Conservation (phyloP, 1,140 invertebrate species). For the Phortica variegata region DNA sequence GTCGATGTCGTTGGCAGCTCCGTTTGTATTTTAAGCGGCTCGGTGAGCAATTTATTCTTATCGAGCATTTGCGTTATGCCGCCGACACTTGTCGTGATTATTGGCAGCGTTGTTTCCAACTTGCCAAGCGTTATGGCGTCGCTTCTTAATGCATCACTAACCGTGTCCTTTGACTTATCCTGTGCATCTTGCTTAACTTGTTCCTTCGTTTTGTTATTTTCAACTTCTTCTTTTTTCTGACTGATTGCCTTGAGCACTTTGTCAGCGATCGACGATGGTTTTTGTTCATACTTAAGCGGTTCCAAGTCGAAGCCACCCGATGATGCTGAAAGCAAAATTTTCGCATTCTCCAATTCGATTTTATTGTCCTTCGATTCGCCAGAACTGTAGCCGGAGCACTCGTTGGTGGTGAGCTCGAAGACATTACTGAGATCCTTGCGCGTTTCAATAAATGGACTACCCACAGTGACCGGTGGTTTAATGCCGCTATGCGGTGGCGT, state of each 20-base stretch:
- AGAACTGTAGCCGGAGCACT: conserved; percentile 52
- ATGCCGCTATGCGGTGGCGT: conserved; percentile 6
- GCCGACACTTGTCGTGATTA: background rate
- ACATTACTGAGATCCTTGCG: conserved; percentile 34
- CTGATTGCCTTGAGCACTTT: conserved; percentile 62
- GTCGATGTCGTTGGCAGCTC: background rate
- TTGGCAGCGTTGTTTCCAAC: background rate
- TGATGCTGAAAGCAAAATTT: conserved; percentile 41
- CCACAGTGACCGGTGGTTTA: conserved; percentile 24
- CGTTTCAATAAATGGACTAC: conserved; percentile 60
- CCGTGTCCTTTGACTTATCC: background rate
- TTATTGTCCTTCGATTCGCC: conserved; percentile 57
- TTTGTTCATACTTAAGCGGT: conserved; percentile 47
- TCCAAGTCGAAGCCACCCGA: conserved; percentile 42
- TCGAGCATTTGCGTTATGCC: conserved; percentile 13
- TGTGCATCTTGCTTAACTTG: conserved; percentile 5
- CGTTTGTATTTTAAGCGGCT: conserved; percentile 43
- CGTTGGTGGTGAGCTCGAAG: conserved; percentile 46
- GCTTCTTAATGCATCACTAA: no score
- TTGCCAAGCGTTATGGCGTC: background rate
- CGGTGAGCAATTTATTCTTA: conserved; percentile 21
- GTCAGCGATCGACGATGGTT: conserved; percentile 62
- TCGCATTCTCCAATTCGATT: conserved; percentile 60
- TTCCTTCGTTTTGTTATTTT: conserved; percentile 35
- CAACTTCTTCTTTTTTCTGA: conserved; percentile 58